Evolutionary conservation across 2,888 invertebrate genomes (phyloP).

Genomic region (Steinernema hermaphroditum): DNA sequence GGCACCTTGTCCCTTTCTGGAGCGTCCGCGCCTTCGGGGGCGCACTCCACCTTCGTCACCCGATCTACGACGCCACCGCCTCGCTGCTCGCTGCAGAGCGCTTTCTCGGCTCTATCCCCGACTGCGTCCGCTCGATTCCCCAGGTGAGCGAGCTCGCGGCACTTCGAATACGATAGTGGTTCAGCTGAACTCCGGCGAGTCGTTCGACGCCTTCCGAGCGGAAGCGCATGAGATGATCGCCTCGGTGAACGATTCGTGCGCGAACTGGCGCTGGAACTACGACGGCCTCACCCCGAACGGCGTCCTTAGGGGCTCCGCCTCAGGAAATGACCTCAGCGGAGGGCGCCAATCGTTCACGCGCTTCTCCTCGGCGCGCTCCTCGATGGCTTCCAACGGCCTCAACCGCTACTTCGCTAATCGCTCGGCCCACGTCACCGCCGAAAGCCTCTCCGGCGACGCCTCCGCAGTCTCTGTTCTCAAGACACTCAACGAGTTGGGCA

Average conservation of each 20-base stretch:
- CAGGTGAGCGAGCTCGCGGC: slow-evolving; percentile 29
- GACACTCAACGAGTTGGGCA: slow-evolving; percentile 42
- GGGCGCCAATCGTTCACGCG: slow-evolving; percentile 53
- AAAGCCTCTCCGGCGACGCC: neutral
- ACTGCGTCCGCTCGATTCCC: slow-evolving; percentile 34
- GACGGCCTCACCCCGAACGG: slow-evolving; percentile 41
- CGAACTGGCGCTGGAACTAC: slow-evolving; percentile 43
- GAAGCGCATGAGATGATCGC: slow-evolving; percentile 38
- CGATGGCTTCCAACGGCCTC: slow-evolving; percentile 50
- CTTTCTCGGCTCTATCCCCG: slow-evolving; percentile 42
- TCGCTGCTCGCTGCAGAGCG: slow-evolving; percentile 41
- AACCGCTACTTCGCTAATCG: slow-evolving; percentile 54
- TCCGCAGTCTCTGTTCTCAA: slow-evolving; percentile 35
- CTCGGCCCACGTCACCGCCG: slow-evolving; percentile 40
- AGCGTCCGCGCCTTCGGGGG: slow-evolving; percentile 32
- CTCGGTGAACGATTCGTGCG: slow-evolving; percentile 28
- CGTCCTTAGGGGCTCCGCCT: slow-evolving; percentile 32
- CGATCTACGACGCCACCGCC: slow-evolving; percentile 37
- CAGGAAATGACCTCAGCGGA: neutral
- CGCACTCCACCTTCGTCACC: slow-evolving; percentile 14
- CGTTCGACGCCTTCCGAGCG: slow-evolving; percentile 35
- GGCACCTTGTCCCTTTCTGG: slow-evolving; percentile 52
- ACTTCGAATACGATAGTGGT: neutral
- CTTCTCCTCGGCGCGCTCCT: slow-evolving; percentile 59
- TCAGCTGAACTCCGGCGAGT: slow-evolving; percentile 38